Evolutionary conservation across 2,113 vertebrate species (phyloP).

Genomic region (Neodontobutis hainanensis): DNA sequence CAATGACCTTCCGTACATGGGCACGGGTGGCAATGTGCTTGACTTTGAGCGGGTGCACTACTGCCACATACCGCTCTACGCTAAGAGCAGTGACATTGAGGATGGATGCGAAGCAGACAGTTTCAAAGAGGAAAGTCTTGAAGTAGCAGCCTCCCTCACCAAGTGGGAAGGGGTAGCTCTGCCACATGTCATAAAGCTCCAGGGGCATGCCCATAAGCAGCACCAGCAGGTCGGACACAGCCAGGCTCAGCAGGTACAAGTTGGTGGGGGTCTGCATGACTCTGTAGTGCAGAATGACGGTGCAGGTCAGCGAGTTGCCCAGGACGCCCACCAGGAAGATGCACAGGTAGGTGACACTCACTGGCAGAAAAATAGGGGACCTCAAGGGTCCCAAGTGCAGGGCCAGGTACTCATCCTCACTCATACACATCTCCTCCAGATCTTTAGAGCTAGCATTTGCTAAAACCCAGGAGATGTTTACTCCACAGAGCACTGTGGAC

Average conservation of each 20-base stretch:
- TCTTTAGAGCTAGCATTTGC: slow-evolving; percentile 36
- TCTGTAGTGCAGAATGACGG: slow-evolving; percentile 68
- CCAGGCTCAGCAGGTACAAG: slow-evolving; percentile 79
- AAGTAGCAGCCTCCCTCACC: slow-evolving; percentile 76
- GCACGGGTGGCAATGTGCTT: slow-evolving; percentile 64
- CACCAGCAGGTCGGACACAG: slow-evolving; percentile 76
- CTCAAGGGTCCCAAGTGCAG: slow-evolving; percentile 48
- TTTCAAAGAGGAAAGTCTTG: slow-evolving; percentile 79
- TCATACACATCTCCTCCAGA: slow-evolving; percentile 59
- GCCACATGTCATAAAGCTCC: slow-evolving; percentile 77
- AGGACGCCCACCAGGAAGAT: slow-evolving; percentile 74
- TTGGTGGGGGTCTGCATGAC: slow-evolving; percentile 79
- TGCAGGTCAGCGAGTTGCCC: slow-evolving; percentile 76
- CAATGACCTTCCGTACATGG: slow-evolving; percentile 74
- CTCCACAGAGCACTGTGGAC: slow-evolving; percentile 47
- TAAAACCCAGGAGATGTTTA: slow-evolving; percentile 59
- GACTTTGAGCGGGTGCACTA: slow-evolving; percentile 77
- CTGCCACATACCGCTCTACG: slow-evolving; percentile 75
- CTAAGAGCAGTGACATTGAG: slow-evolving; percentile 78
- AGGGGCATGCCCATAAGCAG: slow-evolving; percentile 77
- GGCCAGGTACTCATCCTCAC: slow-evolving; percentile 54
- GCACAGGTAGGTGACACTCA: slow-evolving; percentile 67
- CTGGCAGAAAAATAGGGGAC: slow-evolving; percentile 69
- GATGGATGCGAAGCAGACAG: slow-evolving; percentile 78
- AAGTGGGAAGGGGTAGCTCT: slow-evolving; percentile 77